These are phyloP conservation scores for Sebastes hubbsi DNA, from an alignment of 2,797 vertebrate species.

Conservation along the genomic window DNA sequence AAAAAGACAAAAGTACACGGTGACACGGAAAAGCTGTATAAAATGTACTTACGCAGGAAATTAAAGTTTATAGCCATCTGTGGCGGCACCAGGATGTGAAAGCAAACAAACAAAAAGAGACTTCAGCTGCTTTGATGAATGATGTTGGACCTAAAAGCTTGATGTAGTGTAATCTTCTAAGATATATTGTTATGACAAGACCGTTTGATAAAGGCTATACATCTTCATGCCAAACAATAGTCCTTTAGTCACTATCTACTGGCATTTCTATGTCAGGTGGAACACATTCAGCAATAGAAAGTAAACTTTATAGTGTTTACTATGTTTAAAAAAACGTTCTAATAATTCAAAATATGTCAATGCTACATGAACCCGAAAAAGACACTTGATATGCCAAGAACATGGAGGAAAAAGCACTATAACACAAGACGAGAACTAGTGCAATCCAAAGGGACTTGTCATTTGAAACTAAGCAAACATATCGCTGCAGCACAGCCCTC, in stretches of 20 bases:
- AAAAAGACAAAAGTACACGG: constrained; percentile 45
- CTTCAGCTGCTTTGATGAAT: constrained; percentile 31
- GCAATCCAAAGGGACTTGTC: constrained; percentile 23
- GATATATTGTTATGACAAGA: constrained; percentile 22
- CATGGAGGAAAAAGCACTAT: constrained; percentile 4
- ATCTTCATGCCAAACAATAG: constrained; percentile 12
- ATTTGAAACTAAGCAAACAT: constrained; percentile 44
- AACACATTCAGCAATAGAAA: neutral
- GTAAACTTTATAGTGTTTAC: neutral
- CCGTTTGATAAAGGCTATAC: constrained; percentile 22
- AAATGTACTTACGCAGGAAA: constrained; percentile 63
- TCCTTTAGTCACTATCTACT: neutral
- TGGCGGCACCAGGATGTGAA: neutral
- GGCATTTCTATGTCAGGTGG: neutral
- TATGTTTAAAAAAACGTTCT: neutral
- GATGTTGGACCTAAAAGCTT: constrained; percentile 14
- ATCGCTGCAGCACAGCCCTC: constrained; percentile 8
- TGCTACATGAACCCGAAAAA: neutral
- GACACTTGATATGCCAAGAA: neutral
- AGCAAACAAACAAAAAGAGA: constrained; percentile 41
- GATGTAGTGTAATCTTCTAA: constrained; percentile 8
- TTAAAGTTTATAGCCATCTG: constrained; percentile 55
- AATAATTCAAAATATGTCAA: neutral
- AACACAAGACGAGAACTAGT: neutral
- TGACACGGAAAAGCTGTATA: constrained; percentile 28